Conservation (phyloP, 2,113 vertebrate genomes). For the Salvelinus alpinus region DNA sequence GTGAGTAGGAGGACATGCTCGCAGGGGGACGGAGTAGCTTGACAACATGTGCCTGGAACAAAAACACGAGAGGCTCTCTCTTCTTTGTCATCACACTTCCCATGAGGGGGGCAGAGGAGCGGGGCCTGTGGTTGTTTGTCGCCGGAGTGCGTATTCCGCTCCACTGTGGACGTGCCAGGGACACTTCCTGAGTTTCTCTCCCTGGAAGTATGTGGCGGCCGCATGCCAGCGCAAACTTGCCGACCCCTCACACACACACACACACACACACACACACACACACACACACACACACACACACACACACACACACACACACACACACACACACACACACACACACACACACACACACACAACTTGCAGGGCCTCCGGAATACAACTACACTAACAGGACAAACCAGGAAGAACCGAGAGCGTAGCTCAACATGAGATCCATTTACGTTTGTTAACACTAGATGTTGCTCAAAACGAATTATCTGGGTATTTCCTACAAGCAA, state of each 20-base stretch:
- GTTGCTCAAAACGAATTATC: too few relatives aligned
- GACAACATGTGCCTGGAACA: not conserved
- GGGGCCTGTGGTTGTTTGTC: constrained; percentile 22
- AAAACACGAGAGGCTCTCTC: not conserved
- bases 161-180: constrained; percentile 52
- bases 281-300: constrained; percentile 15
- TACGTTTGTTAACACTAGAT: too few relatives aligned
- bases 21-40: not conserved
- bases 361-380: not conserved
- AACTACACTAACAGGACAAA: not conserved
- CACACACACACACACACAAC: constrained; percentile 12
- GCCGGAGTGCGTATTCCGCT: constrained; percentile 36
- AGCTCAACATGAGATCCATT: too few relatives aligned
- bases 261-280: constrained; percentile 16
- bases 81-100: not conserved
- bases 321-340: constrained; percentile 20
- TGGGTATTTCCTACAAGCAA: too few relatives aligned
- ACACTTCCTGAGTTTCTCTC: constrained; percentile 64
- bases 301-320: constrained; percentile 24
- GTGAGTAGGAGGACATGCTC: not conserved
- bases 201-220: constrained; percentile 57
- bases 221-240: constrained; percentile 61
- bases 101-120: not conserved
- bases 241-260: constrained; percentile 54
- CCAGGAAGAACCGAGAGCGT: constrained; percentile 1